These are phyloP conservation scores for Drosophila bunnanda DNA, from an alignment of 2,888 invertebrate genomes.

Conservation along the genomic window DNA sequence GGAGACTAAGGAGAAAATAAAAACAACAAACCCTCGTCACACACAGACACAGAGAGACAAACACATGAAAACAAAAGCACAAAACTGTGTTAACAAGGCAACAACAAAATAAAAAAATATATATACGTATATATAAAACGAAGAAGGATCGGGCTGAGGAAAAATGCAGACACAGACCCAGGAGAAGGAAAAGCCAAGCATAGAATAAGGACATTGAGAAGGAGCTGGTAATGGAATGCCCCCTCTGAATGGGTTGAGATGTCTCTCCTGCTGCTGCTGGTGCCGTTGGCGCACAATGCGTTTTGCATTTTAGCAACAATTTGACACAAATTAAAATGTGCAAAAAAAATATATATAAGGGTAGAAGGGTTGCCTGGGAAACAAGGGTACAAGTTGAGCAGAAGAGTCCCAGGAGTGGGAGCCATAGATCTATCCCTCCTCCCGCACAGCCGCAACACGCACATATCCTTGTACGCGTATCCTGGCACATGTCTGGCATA, in stretches of 20 bases:
- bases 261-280: slow-evolving; percentile 5
- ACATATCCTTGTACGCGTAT: slow-evolving; percentile 37
- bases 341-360: slow-evolving; percentile 32
- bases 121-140: slow-evolving; percentile 3
- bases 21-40: slow-evolving; percentile 45
- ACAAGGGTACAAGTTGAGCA: background rate
- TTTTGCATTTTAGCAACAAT: slow-evolving; percentile 80
- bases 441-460: slow-evolving; percentile 33
- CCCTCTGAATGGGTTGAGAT: slow-evolving; percentile 20
- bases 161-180: background rate
- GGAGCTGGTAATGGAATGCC: slow-evolving; percentile 38
- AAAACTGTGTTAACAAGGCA: slow-evolving; percentile 79
- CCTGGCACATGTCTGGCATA: slow-evolving; percentile 73
- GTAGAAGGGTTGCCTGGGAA: slow-evolving; percentile 11
- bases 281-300: slow-evolving; percentile 67
- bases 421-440: slow-evolving; percentile 20
- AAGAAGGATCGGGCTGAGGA: slow-evolving; percentile 21
- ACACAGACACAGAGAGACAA: slow-evolving; percentile 49
- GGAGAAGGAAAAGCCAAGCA: slow-evolving; percentile 4
- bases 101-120: slow-evolving; percentile 28
- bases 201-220: slow-evolving; percentile 34
- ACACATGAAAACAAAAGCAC: slow-evolving; percentile 72
- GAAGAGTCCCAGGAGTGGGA: slow-evolving; percentile 5
- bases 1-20: slow-evolving; percentile 55
- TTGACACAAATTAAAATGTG: slow-evolving; percentile 80